Conservation (phyloP, 92 coral and sea anemone genomes). For the Umimayanthus chanpuru region DNA sequence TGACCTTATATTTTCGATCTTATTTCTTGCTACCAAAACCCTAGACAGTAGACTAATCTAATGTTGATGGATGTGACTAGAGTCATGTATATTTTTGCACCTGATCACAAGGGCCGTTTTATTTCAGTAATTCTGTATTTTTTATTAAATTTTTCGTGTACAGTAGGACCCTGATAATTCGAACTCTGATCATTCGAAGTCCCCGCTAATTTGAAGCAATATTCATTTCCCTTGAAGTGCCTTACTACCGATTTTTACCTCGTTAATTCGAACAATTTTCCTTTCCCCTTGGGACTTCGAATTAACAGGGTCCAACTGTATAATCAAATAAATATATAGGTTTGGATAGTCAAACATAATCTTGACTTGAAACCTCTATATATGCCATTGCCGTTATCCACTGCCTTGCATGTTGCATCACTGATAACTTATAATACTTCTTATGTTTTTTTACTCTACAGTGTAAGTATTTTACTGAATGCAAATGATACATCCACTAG, state of each 20-base stretch:
- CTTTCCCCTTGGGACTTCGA: no score
- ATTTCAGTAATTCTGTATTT: not conserved
- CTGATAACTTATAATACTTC: no score
- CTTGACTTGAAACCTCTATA: no score
- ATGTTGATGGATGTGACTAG: conserved; percentile 14
- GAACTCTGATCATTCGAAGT: no score
- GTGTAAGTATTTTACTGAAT: conserved; percentile 20
- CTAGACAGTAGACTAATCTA: conserved; percentile 10
- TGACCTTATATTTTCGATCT: conserved; percentile 17
- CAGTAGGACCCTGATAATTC: not conserved
- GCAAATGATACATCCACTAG: conserved; percentile 1
- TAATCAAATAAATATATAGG: no score
- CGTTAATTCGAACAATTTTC: no score
- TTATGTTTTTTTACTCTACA: not conserved
- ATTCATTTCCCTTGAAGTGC: no score
- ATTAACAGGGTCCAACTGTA: no score
- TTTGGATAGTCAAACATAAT: no score
- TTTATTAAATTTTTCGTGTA: not conserved
- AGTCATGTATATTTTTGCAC: not conserved
- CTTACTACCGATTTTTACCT: no score
- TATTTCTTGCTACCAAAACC: conserved; percentile 9
- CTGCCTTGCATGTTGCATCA: not conserved
- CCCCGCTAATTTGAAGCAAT: no score
- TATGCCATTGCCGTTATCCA: not conserved
- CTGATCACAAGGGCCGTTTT: not conserved